Base-by-base conservation (phyloP, 2,797 vertebrate genomes). In the Lerista edwardsae region DNA sequence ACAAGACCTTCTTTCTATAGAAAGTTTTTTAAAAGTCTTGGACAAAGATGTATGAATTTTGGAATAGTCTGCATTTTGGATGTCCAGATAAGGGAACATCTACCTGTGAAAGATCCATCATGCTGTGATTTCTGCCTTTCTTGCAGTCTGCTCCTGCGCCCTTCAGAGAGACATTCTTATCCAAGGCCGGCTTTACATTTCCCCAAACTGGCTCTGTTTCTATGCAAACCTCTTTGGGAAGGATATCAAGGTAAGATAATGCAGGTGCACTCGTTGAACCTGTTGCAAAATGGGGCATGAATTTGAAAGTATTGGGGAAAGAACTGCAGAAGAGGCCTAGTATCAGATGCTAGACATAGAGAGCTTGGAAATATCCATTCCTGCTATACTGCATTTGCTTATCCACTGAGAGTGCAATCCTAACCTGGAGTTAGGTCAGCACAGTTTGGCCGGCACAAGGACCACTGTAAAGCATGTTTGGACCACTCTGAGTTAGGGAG, bases 201-300 rank as follows among this genome's bases (percentile, higher is more conserved):
- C 98, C 80, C 97, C 97, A 92, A 98, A 98, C 96, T 99, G 98
- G 98, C 96, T 99, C 92, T 99, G 98, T 95, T 99, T 99, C 96
- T 97, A 99, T 2, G 98, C 98, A 91, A 98, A 98, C 95, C 97
- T 99, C 90, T 99, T 99, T 1, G 98, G 98, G 93, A 99, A 98
- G 91, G 98, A 99, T 93, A 97, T 99, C 90, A 98, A 99, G 98
- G 98, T 98, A 94, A 75, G 0, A 3, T 1, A 17, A 39, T 2
- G 1, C 9, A 1, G 12, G 27, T 25, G 64, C 39, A 2, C 6
- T 25, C 2, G 44, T n/a, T 14, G 36, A 25, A 31, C 34, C 25
- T 36, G 34, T 62, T 9, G 19, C 17, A 2, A 27, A 64, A 44
- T 14, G 9, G 36, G 25, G 14, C 7, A 21, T n/a, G 27, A 1